Base-by-base conservation (phyloP, 1,140 invertebrate genomes). In the Eumeta japonica region DNA sequence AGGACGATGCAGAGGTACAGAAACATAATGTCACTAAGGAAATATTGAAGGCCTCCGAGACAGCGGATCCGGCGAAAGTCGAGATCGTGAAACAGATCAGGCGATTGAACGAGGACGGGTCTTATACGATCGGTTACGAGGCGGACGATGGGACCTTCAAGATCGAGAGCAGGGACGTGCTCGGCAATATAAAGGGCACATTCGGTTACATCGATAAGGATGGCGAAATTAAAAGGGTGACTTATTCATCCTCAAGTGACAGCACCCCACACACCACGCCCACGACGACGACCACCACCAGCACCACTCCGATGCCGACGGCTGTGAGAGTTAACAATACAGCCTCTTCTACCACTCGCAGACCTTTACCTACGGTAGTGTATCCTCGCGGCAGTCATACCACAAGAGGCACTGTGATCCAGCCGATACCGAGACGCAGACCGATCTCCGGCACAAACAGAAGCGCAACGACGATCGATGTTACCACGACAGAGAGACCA, bases 91-190 rank as follows among this genome's bases (percentile, higher is more conserved):
- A 90, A 56, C 86, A 89, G 61, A 88, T 92, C 45, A 83, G 88
- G 41, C 81, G 85, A 61, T 75, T 89, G 0, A 91, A 91, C 53
- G 83, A 89, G 24, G 89, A 92, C 62, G 88, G 88, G 13, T 87
- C 87, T 0, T 92, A 90, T 52, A 90, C 88, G 0, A 89, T 88
- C 42, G 89, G 89, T 0, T 91, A 88, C 52, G 89, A 91, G 71
- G 87, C 88, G 2, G 87, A 83, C 32, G 89, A 90, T 63, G 89
- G 88, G 12, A 87, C 86, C 0, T 88, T 88, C 61, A 90, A 90
- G 71, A 87, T 90, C 38, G 89, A 92, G 70, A 91, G 87, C 46
- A 75, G 88, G 39, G 87, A 88, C 57, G 83, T 87, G 15, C 68
- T 84, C 43, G 90, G 90, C 13, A 87, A 89, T 56, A 87, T 92